A percentile compares a stretch with the other conserved stretches of the same genome.
These are phyloP conservation scores for Polypterus bichir DNA, from an alignment of 2,113 vertebrate genomes.

Conservation along the genomic window DNA sequence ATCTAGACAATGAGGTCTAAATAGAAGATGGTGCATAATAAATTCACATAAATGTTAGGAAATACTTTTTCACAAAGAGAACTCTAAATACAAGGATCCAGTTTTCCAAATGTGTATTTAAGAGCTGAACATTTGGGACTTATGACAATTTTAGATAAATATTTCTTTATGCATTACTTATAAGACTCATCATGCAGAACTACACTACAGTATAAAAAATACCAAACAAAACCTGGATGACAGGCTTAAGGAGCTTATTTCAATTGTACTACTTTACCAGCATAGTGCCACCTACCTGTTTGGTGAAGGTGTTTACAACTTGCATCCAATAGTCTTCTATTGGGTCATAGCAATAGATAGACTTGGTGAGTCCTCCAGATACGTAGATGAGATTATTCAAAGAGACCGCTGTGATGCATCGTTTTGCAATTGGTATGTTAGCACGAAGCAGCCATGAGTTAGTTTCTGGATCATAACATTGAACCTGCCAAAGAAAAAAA, in stretches of 20 bases:
- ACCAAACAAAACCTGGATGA: not conserved
- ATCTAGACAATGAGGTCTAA: too few species aligned
- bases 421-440: slow-evolving; percentile 90
- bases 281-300: slow-evolving; percentile 60
- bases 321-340: slow-evolving; percentile 95
- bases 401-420: slow-evolving; percentile 91
- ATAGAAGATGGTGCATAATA: too few species aligned
- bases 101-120: not conserved
- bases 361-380: slow-evolving; percentile 89
- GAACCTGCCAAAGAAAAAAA: slow-evolving; percentile 60
- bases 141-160: not conserved
- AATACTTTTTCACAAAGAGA: too few species aligned
- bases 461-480: slow-evolving; percentile 85
- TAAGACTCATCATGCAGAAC: too few species aligned
- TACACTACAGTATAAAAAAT: too few species aligned
- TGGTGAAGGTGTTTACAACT: slow-evolving; percentile 86
- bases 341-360: slow-evolving; percentile 92
- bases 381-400: slow-evolving; percentile 92
- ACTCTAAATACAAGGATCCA: not conserved
- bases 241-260: too few species aligned
- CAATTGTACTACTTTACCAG: too few species aligned
- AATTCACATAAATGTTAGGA: too few species aligned
- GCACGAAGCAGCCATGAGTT: slow-evolving; percentile 83
- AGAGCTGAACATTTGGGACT: not conserved
- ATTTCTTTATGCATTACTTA: not conserved